Percentiles rank a stretch among this genome's conserved stretches.
phyloP scores from a whole-genome alignment of 2,888 invertebrate genomes.

The Phaonia tiefii region DNA sequence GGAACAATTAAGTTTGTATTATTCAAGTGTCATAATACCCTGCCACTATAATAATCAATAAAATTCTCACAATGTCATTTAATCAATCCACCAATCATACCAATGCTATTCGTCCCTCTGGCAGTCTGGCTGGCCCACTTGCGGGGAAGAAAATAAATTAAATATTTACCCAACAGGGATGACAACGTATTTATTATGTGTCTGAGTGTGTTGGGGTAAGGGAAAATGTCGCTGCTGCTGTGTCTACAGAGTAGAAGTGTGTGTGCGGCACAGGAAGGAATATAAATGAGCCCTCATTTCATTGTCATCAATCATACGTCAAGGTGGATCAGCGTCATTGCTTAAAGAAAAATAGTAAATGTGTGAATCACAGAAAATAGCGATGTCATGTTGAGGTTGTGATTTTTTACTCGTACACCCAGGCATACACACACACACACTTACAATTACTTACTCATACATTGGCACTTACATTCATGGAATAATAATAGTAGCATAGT shows the following conservation, averaged over 20 bases:
- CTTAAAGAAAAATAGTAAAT: too few species aligned
- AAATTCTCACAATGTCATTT: too few species aligned
- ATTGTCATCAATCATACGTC: conserved; percentile 30
- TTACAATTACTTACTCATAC: too few species aligned
- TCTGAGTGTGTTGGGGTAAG: background rate
- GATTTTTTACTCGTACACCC: too few species aligned
- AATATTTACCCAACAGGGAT: background rate
- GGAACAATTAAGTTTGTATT: background rate
- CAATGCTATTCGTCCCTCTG: too few species aligned
- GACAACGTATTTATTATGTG: too few species aligned
- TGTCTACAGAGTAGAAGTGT: background rate
- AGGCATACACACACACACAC: too few species aligned
- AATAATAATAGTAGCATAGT: too few species aligned
- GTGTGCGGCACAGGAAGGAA: background rate
- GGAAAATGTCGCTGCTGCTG: background rate
- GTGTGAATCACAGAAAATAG: background rate
- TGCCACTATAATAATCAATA: too few species aligned
- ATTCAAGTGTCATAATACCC: background rate
- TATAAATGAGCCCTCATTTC: conserved; percentile 9
- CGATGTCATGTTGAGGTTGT: too few species aligned
- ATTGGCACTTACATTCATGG: too few species aligned
- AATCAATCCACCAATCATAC: too few species aligned
- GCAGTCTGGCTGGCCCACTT: background rate
- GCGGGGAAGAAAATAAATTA: background rate
- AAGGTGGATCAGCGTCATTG: conserved; percentile 5